A percentile compares a stretch with the other conserved stretches of the same genome.
Conservation (phyloP, 2,888 invertebrate genomes). For the Hemaris fuciformis region DNA sequence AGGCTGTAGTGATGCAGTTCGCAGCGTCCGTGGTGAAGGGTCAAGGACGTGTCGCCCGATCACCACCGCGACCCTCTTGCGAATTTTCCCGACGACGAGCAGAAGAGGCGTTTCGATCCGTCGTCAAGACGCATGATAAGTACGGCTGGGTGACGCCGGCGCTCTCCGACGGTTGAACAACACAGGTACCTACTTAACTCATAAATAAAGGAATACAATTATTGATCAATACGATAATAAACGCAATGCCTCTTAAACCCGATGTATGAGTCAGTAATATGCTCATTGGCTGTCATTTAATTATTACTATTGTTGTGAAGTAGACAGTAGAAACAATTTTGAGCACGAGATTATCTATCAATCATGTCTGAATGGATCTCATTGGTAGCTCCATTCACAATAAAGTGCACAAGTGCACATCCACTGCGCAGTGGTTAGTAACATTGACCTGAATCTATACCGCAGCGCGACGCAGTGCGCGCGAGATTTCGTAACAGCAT, state of each 20-base stretch:
- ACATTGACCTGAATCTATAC: slow-evolving; percentile 50
- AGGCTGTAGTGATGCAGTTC: slow-evolving; percentile 94
- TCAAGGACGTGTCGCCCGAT: slow-evolving; percentile 90
- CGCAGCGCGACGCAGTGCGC: slow-evolving; percentile 22
- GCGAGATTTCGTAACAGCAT: slow-evolving; percentile 39
- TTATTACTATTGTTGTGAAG: neutral
- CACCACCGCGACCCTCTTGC: slow-evolving; percentile 89
- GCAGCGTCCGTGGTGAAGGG: slow-evolving; percentile 94
- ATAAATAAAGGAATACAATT: neutral
- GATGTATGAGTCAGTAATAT: neutral
- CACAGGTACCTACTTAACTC: slow-evolving; percentile 32
- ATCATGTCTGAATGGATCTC: slow-evolving; percentile 9
- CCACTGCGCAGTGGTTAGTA: slow-evolving; percentile 21
- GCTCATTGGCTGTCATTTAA: neutral
- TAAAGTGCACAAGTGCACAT: slow-evolving; percentile 12
- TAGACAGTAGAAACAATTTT: neutral
- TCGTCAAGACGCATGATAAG: slow-evolving; percentile 94
- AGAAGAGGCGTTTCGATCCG: slow-evolving; percentile 93
- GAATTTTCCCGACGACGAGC: slow-evolving; percentile 90
- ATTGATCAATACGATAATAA: neutral
- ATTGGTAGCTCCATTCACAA: slow-evolving; percentile 7
- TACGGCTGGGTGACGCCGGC: slow-evolving; percentile 96
- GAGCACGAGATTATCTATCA: neutral
- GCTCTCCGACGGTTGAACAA: slow-evolving; percentile 88
- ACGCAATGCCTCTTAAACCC: neutral